These are phyloP conservation scores for Drosophila kohkoa DNA, from an alignment of 1,140 invertebrate genomes.

Conservation along the genomic window DNA sequence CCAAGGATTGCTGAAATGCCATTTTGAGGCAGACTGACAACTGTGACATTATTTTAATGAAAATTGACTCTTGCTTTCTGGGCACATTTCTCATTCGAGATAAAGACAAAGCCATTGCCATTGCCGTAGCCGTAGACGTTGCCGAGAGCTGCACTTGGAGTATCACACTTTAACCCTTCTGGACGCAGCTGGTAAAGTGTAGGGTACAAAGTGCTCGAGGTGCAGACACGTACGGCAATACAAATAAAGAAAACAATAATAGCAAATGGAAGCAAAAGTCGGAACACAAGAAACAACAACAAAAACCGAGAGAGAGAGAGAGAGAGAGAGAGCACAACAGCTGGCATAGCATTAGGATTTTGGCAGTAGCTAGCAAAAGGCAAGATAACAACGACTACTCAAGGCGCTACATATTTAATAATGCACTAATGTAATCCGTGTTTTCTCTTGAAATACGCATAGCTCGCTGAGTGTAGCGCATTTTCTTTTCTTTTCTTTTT, in stretches of 20 bases:
- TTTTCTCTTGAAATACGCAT: not conserved
- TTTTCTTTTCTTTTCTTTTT: too few relatives aligned
- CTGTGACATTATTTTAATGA: conserved; percentile 75
- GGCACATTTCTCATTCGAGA: conserved; percentile 32
- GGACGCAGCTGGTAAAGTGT: conserved; percentile 58
- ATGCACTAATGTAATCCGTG: not conserved
- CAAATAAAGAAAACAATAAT: conserved; percentile 83
- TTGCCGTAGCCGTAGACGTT: too few relatives aligned
- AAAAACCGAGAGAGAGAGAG: conserved; percentile 3
- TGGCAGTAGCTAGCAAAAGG: not conserved
- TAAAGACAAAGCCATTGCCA: not conserved
- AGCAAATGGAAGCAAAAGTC: conserved; percentile 74
- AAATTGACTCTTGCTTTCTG: conserved; percentile 65
- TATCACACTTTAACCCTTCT: conserved; percentile 35
- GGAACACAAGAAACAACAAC: conserved; percentile 43
- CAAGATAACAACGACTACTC: not conserved
- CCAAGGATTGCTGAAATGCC: conserved; percentile 24
- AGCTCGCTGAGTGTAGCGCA: conserved; percentile 15
- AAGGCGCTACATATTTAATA: not conserved
- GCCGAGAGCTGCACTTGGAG: not conserved
- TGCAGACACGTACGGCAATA: conserved; percentile 81
- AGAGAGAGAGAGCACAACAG: conserved; percentile 56
- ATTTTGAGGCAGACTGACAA: conserved; percentile 50
- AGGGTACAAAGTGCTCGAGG: conserved; percentile 70
- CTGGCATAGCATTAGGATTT: conserved; percentile 50